Percentiles rank a stretch among this genome's conserved stretches.
Conservation (phyloP, 2,113 vertebrate genomes). For the Osmerus eperlanus region DNA sequence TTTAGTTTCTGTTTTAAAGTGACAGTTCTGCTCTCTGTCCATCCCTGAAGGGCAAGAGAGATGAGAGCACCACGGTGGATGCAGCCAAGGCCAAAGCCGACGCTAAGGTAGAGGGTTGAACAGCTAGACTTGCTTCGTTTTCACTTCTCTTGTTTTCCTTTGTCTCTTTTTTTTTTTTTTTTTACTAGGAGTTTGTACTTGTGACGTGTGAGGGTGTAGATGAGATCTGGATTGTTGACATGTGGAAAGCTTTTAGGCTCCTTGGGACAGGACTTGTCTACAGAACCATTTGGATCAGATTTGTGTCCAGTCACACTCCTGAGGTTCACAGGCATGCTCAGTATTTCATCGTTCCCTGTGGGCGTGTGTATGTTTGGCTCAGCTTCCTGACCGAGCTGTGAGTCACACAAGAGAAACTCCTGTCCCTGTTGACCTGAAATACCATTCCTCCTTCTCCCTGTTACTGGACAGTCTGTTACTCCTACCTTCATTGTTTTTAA, state of each 20-base stretch:
- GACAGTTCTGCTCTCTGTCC: constrained; percentile 5
- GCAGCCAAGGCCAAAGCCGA: constrained; percentile 75
- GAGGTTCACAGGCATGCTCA: too few species aligned
- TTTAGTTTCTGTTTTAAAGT: background rate
- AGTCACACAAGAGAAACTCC: background rate
- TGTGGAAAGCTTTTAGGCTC: too few species aligned
- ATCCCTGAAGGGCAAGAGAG: constrained; percentile 71
- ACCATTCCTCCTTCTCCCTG: too few species aligned
- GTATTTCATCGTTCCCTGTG: too few species aligned
- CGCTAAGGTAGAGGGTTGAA: constrained; percentile 66
- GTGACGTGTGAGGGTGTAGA: too few species aligned
- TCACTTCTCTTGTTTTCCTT: background rate
- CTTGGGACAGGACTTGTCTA: too few species aligned
- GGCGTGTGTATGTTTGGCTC: background rate
- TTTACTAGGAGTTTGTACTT: too few species aligned
- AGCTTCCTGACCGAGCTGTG: background rate
- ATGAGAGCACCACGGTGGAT: constrained; percentile 71
- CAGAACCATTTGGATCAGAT: too few species aligned
- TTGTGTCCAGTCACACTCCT: too few species aligned
- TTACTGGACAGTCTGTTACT: background rate
- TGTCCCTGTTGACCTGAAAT: background rate
- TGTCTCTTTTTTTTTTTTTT: background rate
- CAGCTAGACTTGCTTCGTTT: background rate
- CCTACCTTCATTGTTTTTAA: background rate
- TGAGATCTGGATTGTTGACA: too few species aligned